Evolutionary conservation across 2,113 vertebrate species (phyloP).

Genomic region (Salminus brasiliensis): DNA sequence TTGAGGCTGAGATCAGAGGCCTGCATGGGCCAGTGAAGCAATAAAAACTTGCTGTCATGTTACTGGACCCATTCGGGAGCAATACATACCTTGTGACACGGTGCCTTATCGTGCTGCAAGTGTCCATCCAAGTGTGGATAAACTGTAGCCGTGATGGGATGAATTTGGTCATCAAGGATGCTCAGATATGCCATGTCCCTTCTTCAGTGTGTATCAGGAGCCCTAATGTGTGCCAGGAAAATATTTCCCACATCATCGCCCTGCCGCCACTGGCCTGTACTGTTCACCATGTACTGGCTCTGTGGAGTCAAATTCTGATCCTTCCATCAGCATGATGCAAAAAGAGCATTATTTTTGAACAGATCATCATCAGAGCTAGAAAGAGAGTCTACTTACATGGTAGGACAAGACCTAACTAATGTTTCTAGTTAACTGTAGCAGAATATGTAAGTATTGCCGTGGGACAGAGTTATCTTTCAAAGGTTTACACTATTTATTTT

Average conservation of each 20-base stretch:
- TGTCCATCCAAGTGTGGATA: neutral
- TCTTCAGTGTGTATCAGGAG: neutral
- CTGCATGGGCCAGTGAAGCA: neutral
- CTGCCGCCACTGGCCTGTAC: neutral
- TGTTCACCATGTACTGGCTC: neutral
- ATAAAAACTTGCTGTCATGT: neutral
- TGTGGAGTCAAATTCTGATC: neutral
- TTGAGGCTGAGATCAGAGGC: neutral
- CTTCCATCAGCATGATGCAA: neutral
- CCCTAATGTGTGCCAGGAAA: neutral
- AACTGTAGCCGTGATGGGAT: neutral
- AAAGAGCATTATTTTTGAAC: neutral
- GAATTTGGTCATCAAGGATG: neutral
- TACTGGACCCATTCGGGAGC: neutral
- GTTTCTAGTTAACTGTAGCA: too few species aligned
- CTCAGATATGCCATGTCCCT: neutral
- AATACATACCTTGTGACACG: neutral
- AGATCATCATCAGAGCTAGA: too few species aligned
- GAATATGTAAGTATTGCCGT: too few species aligned
- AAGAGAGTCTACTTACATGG: too few species aligned
- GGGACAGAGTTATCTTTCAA: too few species aligned
- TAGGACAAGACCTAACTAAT: too few species aligned
- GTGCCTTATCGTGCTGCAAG: neutral
- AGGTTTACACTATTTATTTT: too few species aligned
- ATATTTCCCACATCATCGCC: neutral